These are phyloP conservation scores for Amazona finschi DNA, from an alignment of 2,797 vertebrate species.

Conservation along the genomic window DNA sequence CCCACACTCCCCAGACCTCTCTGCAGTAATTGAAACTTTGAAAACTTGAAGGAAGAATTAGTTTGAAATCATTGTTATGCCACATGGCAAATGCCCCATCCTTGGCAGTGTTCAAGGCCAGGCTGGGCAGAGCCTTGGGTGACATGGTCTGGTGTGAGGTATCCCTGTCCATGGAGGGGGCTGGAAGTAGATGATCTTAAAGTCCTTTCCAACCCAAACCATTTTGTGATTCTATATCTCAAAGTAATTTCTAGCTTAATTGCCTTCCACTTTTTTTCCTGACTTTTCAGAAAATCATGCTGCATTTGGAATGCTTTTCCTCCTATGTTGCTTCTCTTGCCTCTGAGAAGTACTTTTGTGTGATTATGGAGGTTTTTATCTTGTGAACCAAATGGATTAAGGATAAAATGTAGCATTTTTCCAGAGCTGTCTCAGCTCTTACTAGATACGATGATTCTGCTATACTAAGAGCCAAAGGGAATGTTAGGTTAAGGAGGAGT, in stretches of 20 bases:
- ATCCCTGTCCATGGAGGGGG: too few species aligned
- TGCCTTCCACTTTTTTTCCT: background rate
- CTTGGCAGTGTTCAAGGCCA: background rate
- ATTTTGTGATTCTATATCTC: background rate
- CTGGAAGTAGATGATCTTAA: background rate
- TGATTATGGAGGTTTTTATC: background rate
- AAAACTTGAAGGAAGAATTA: background rate
- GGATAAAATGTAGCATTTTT: background rate
- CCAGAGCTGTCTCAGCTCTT: background rate
- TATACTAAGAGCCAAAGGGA: background rate
- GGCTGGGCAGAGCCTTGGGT: background rate
- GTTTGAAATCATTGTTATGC: background rate
- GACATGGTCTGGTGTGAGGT: background rate
- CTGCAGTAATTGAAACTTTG: background rate
- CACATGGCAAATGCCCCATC: background rate
- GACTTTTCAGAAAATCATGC: background rate
- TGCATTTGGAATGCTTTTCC: background rate
- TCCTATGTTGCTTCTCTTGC: background rate
- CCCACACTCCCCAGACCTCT: fast-evolving
- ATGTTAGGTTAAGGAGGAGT: background rate
- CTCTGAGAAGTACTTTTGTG: background rate
- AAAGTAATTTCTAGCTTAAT: background rate
- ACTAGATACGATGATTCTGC: background rate
- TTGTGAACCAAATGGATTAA: background rate
- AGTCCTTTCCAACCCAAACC: background rate